Evolutionary conservation across 2,888 invertebrate species (phyloP).

Genomic region (Amphipoea lucens): DNA sequence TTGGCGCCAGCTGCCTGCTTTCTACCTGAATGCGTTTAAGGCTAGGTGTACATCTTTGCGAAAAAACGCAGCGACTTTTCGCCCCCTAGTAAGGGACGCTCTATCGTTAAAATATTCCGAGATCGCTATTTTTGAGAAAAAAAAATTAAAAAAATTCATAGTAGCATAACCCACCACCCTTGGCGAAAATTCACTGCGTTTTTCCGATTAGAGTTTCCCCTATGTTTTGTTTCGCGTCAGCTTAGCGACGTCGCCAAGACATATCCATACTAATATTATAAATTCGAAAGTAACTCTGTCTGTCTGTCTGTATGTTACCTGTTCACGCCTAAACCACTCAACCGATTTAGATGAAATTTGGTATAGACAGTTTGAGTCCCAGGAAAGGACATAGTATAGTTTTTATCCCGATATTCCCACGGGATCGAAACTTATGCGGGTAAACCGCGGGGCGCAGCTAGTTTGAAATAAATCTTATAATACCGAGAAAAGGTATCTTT

Average conservation of each 20-base stretch:
- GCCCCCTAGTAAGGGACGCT: not conserved
- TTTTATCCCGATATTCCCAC: too few species aligned
- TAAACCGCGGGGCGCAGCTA: too few species aligned
- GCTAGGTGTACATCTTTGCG: not conserved
- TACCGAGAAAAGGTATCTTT: constrained; percentile 15
- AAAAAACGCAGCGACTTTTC: not conserved
- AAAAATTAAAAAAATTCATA: not conserved
- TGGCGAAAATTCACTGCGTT: not conserved
- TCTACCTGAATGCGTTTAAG: not conserved
- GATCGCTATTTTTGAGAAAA: not conserved
- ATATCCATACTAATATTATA: not conserved
- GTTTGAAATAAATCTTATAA: constrained; percentile 4
- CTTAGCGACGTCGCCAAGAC: not conserved
- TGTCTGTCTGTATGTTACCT: too few species aligned
- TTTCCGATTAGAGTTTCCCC: not conserved
- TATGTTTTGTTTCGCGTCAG: not conserved
- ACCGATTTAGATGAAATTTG: too few species aligned
- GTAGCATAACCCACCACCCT: not conserved
- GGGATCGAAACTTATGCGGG: too few species aligned
- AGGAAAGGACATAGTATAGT: too few species aligned
- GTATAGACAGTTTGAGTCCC: too few species aligned
- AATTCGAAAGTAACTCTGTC: too few species aligned
- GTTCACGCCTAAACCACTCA: too few species aligned
- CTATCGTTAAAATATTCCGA: not conserved
- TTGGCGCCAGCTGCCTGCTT: not conserved